Base-by-base conservation (phyloP, 2,797 vertebrate species). In the Saguinus oedipus region DNA sequence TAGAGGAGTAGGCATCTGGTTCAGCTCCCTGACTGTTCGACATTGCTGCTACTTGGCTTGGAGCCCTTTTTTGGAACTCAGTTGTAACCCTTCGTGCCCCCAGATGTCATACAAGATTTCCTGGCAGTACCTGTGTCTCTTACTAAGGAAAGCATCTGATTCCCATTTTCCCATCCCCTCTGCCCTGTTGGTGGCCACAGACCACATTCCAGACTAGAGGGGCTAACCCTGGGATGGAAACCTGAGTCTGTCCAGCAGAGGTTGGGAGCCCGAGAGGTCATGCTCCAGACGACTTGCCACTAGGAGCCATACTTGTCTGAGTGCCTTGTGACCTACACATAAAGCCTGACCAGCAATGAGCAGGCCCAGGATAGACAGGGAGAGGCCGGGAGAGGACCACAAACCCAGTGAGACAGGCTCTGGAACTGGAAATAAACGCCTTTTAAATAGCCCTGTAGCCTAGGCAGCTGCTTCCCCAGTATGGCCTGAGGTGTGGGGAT, bases 401-500 rank as follows among this genome's bases (percentile, higher is more conserved):
- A 64, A 74, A 36, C 46, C 82, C 80, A 20, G 26, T 50, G 20
- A 46, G 90, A 59, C 61, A 64, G 80, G 46, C 57, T 64, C 68
- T 80, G 44, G 44, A 83, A 79, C 76, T 94, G 85, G 76, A 92
- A 90, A 79, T 81, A 95, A 97, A 97, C 90, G 33, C 86, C 79
- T 88, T 93, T 94, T 91, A 97, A 97, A 95, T 85, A 94, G 81
- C 36, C 24, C 39, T 39, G 64, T 84, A 88, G 72, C 81, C 83
- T 48, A 86, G 76, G 59, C 92, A 95, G 93, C 95, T 96, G 93
- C 68, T 70, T 90, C 46, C 70, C 44, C 9, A 24, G 24, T 6
- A 13, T 8, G 74, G 27, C 79, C 13, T 22, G 78, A 88, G 87
- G 39, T 92, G 86, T 91, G 80, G 93, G 84, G 84, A 93, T 90